These are phyloP conservation scores for Pteronotus mesoamericanus DNA, from an alignment of 2,797 vertebrate species.

Conservation along the genomic window DNA sequence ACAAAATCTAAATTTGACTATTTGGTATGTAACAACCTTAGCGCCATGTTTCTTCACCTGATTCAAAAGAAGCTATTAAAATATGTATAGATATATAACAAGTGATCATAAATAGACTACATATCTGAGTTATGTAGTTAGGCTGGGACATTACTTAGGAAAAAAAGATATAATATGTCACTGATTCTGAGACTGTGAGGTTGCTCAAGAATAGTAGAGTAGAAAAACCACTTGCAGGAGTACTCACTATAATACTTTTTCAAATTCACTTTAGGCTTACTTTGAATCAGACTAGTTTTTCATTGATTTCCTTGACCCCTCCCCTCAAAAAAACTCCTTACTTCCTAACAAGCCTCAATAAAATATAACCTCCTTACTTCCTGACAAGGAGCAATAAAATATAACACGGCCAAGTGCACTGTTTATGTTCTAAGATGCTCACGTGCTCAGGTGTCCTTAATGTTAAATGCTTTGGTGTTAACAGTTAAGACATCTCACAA, in stretches of 20 bases:
- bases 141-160: background rate
- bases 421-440: background rate
- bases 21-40: constrained; percentile 28
- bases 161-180: background rate
- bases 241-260: background rate
- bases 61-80: constrained; percentile 4
- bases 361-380: background rate
- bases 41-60: background rate
- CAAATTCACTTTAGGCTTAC: constrained; percentile 29
- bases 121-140: background rate
- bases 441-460: constrained; percentile 49
- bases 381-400: constrained; percentile 16
- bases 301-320: background rate
- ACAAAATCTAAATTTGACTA: constrained; percentile 17
- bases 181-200: constrained; percentile 2
- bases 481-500: constrained; percentile 60
- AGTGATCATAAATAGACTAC: background rate
- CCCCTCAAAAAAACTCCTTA: background rate
- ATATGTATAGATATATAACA: background rate
- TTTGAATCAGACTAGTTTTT: constrained; percentile 21
- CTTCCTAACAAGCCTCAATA: background rate
- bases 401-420: constrained; percentile 5
- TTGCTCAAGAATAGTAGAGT: background rate
- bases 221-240: background rate
- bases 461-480: constrained; percentile 57